A percentile compares a stretch with the other conserved stretches of the same genome.
phyloP scores from a whole-genome alignment of 2,888 invertebrate genomes.

The Mesorhabditis belari region DNA sequence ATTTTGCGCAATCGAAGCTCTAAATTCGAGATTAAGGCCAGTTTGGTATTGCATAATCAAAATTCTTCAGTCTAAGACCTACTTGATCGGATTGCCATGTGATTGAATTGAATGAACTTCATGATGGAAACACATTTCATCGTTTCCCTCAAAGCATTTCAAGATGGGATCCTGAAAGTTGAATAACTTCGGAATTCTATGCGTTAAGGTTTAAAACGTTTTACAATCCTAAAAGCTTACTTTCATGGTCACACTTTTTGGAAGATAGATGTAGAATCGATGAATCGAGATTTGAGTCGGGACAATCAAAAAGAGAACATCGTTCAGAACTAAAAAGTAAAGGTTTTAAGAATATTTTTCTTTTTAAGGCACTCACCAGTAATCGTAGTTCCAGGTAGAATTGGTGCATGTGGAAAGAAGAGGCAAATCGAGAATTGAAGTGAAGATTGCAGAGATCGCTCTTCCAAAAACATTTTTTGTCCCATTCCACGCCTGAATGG shows the following conservation, averaged over 20 bases:
- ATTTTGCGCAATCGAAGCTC: neutral
- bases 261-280: constrained; percentile 20
- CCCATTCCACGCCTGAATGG: constrained; percentile 40
- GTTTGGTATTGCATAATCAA: no score
- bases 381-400: constrained; percentile 32
- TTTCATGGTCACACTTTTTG: no score
- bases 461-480: constrained; percentile 37
- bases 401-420: constrained; percentile 38
- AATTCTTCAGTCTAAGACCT: neutral
- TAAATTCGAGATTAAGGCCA: no score
- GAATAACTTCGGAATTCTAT: neutral
- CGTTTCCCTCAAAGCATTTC: no score
- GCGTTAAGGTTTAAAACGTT: no score
- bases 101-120: neutral
- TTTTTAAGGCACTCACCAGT: constrained; percentile 4
- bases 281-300: constrained; percentile 46
- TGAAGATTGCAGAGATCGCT: constrained; percentile 27
- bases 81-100: neutral
- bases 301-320: constrained; percentile 34
- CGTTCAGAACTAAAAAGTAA: constrained; percentile 3
- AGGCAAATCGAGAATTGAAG: constrained; percentile 33
- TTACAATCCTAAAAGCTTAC: no score
- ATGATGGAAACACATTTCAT: neutral
- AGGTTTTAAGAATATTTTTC: constrained; percentile 1
- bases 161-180: neutral